Percentiles rank a stretch among this genome's conserved stretches.
These are phyloP conservation scores for Drosophila simulans DNA, from an alignment of 1,140 invertebrate species.

Conservation along the genomic window DNA sequence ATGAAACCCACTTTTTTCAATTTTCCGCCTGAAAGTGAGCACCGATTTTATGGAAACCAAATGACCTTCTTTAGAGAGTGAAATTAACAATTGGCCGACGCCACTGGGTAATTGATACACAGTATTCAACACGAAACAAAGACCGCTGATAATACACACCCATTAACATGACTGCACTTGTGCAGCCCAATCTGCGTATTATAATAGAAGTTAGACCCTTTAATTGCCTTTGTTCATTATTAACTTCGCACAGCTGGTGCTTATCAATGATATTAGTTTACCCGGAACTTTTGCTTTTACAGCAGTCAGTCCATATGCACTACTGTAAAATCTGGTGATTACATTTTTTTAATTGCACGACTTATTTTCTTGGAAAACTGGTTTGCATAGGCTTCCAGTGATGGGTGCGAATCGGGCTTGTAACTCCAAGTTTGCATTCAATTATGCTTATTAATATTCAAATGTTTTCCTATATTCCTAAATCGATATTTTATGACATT, in stretches of 20 bases:
- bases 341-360: background rate
- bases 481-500: conserved; percentile 37
- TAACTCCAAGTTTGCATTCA: conserved; percentile 2
- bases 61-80: conserved; percentile 19
- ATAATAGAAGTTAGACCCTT: conserved; percentile 5
- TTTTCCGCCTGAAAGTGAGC: conserved; percentile 27
- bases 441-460: conserved; percentile 11
- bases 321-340: background rate
- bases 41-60: too few species aligned
- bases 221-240: conserved; percentile 6
- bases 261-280: conserved; percentile 40
- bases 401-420: background rate
- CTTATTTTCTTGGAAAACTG: conserved; percentile 8
- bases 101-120: conserved; percentile 38
- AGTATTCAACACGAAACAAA: conserved; percentile 31
- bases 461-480: background rate
- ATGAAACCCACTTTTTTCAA: background rate
- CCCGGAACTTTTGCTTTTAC: background rate
- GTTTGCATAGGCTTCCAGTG: conserved; percentile 3
- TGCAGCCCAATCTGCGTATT: conserved; percentile 25
- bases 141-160: conserved; percentile 10
- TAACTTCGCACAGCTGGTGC: conserved; percentile 26
- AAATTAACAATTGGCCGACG: conserved; percentile 34
- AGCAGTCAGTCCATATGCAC: conserved; percentile 2
- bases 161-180: background rate